These are phyloP conservation scores for Circaetus cinerascens DNA, from an alignment of 2,113 vertebrate species.

Conservation along the genomic window DNA sequence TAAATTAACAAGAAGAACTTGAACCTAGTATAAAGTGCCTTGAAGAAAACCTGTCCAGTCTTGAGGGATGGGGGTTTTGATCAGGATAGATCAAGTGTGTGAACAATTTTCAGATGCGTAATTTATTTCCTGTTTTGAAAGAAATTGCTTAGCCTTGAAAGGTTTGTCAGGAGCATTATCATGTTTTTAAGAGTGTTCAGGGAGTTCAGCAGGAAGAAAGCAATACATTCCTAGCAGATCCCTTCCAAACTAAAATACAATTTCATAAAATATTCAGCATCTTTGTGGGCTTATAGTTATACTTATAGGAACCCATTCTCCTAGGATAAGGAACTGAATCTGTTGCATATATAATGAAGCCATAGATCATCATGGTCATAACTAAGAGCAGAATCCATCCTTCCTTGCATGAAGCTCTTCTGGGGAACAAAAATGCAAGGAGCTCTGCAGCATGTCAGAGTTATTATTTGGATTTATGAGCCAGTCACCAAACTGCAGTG, in stretches of 20 bases:
- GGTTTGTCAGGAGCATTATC: slow-evolving; percentile 50
- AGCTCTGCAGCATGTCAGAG: background rate
- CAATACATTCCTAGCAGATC: slow-evolving; percentile 29
- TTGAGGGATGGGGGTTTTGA: slow-evolving; percentile 4
- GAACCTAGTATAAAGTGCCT: background rate
- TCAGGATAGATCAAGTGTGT: slow-evolving; percentile 16
- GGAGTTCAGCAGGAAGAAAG: slow-evolving; percentile 48
- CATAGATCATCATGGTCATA: slow-evolving; percentile 35
- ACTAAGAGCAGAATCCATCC: slow-evolving; percentile 4
- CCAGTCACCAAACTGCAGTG: background rate
- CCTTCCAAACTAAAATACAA: slow-evolving; percentile 27
- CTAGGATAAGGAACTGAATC: slow-evolving; percentile 25
- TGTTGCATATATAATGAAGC: slow-evolving; percentile 31
- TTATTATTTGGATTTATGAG: slow-evolving; percentile 12
- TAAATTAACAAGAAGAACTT: slow-evolving; percentile 43
- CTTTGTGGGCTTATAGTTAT: slow-evolving; percentile 31
- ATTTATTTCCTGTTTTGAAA: slow-evolving; percentile 55
- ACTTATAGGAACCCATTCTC: slow-evolving; percentile 50
- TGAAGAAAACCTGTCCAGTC: slow-evolving; percentile 14
- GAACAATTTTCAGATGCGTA: slow-evolving; percentile 16
- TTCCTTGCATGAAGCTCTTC: background rate
- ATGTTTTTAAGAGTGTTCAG: slow-evolving; percentile 46
- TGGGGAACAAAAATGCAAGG: background rate
- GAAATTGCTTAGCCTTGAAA: slow-evolving; percentile 61
- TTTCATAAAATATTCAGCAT: slow-evolving; percentile 67